Evolutionary conservation across 2,888 invertebrate species (phyloP).

Genomic region (Epirrhoe tristata): DNA sequence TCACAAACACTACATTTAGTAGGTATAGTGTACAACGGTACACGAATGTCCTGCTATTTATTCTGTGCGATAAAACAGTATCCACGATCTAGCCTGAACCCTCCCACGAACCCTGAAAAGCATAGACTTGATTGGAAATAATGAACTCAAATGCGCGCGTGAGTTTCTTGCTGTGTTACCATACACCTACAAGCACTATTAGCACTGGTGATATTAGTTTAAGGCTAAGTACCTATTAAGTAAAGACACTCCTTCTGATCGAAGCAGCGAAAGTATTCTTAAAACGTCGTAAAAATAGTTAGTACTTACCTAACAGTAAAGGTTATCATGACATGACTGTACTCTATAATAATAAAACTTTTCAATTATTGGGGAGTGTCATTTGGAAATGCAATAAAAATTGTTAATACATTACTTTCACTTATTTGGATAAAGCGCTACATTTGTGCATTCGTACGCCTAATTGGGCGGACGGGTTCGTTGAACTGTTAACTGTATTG

Average conservation of each 20-base stretch:
- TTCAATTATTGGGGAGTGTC: no score
- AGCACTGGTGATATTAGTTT: background rate
- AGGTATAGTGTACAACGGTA: conserved; percentile 10
- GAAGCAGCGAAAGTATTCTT: background rate
- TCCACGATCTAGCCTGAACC: conserved; percentile 54
- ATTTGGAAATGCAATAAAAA: background rate
- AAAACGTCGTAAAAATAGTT: background rate
- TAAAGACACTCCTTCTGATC: no score
- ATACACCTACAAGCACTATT: background rate
- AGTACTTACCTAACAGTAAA: background rate
- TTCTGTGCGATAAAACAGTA: conserved; percentile 37
- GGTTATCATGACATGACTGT: conserved; percentile 16
- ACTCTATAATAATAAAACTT: no score
- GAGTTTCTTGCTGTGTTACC: background rate
- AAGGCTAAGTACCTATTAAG: no score
- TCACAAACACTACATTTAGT: background rate
- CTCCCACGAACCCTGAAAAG: conserved; percentile 54
- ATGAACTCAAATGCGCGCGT: conserved; percentile 1
- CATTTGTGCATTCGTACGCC: conserved; percentile 17
- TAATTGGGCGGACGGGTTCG: conserved; percentile 55
- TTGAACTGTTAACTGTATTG: conserved; percentile 62
- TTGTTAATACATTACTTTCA: background rate
- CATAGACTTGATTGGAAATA: conserved; percentile 23
- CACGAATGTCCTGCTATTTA: conserved; percentile 1
- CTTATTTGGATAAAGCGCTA: background rate